These are phyloP conservation scores for Catostylus mosaicus DNA, from an alignment of 30 jellyfish, hydroid and myxozoan species.

Conservation along the genomic window DNA sequence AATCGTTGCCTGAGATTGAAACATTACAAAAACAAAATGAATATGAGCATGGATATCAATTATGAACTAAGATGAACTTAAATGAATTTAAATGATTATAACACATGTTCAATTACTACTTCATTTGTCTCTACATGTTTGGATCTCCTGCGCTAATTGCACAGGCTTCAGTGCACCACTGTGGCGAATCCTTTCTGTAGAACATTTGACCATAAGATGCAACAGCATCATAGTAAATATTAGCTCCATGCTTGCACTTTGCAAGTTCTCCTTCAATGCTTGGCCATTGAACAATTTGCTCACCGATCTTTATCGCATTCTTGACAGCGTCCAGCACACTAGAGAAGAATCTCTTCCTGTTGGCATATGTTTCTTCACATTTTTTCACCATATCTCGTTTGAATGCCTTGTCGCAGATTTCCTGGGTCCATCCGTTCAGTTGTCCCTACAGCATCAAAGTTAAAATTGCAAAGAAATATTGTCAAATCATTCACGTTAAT, in stretches of 20 bases:
- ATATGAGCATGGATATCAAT: no score
- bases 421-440: slow-evolving; percentile 36
- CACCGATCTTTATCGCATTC: neutral
- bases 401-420: slow-evolving; percentile 53
- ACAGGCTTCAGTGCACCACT: slow-evolving; percentile 42
- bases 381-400: slow-evolving; percentile 27
- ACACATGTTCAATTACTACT: no score
- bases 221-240: slow-evolving; percentile 42
- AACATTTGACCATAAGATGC: slow-evolving; percentile 24
- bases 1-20: no score
- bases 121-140: no score
- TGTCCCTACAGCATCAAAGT: slow-evolving; percentile 47
- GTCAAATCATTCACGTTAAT: no score
- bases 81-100: no score
- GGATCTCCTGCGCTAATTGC: slow-evolving; percentile 43
- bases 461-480: no score
- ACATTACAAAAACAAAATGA: no score
- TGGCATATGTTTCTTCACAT: neutral
- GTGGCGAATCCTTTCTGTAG: slow-evolving; percentile 6
- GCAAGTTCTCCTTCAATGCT: slow-evolving; percentile 1
- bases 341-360: slow-evolving; percentile 27
- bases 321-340: neutral
- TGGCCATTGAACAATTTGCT: slow-evolving; percentile 28
- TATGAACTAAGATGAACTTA: no score
- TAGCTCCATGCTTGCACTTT: slow-evolving; percentile 58